These are phyloP conservation scores for human DNA, from an alignment of 2,113 vertebrate species.

Conservation along the genomic window GRCh38 chr3:36852501-36853000, in stretches of 20 bases:
- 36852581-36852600: not conserved
- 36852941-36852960: not conserved
- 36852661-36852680: too few relatives aligned
- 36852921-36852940: not conserved
- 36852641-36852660: constrained; percentile 25
- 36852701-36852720: too few relatives aligned
- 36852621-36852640: constrained; percentile 17
- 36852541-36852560: not conserved
- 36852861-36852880: not conserved
- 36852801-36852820: not conserved
- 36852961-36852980: not conserved
- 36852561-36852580: not conserved
- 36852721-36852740: too few relatives aligned
- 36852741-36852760: too few relatives aligned
- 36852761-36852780: too few relatives aligned
- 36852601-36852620: constrained; percentile 37
- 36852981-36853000: not conserved
- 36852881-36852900: not conserved
- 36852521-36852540: not conserved
- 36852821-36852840: not conserved
- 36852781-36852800: not conserved
- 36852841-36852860: not conserved
- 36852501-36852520: not conserved
- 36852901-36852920: not conserved
- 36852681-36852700: too few relatives aligned